Base-by-base conservation (phyloP, 2,888 invertebrate species). In the Ischnura elegans region DNA sequence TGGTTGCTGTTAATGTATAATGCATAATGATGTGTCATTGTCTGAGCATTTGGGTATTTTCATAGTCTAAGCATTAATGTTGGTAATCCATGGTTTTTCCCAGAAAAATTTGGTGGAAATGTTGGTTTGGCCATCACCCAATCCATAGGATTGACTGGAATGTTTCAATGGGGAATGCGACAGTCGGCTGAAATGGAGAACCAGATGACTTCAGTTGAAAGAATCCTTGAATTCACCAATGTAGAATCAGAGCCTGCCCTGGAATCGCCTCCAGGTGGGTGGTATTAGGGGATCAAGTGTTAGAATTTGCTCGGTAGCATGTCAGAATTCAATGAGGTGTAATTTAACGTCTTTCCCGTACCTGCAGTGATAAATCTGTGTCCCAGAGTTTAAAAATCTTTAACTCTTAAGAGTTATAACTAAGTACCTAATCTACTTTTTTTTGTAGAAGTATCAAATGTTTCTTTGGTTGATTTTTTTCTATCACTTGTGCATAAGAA, bases 151-250 rank as follows among this genome's bases (percentile, higher is more conserved):
- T 94, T 96, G 94, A 96, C 96, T 94, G 96, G 96, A 36, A 95
- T 96, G 95, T 96, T 96, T 94, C 96, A 96, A 95, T 97, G 96
- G 96, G 96, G 96, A 8, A 96, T 96, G 61, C 95, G 97, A 86
- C 96, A 96, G 94, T 96, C 96, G 94, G 96, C 96, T 10, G 97
- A 97, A 94, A 94, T 94, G 87, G 95, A 95, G 93, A 95, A 95
- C 94, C 94, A 95, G 46, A 95, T 95, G 95, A 95, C 95, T 0
- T 95, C 95, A 25, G 97, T 97, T 0, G 97, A 97, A 95, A 95
- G 97, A 93, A 96, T 97, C 0, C 94, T 96, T 55, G 96, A 97
- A 94, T 97, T 97, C 95, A 95, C 96, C 4, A 95, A 95, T 13
- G 94, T 97, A 46, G 95, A 95, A 45, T 95, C 96, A 0, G 97